phyloP scores from a whole-genome alignment of 1,140 invertebrate genomes.

The Drosophila burlai region DNA sequence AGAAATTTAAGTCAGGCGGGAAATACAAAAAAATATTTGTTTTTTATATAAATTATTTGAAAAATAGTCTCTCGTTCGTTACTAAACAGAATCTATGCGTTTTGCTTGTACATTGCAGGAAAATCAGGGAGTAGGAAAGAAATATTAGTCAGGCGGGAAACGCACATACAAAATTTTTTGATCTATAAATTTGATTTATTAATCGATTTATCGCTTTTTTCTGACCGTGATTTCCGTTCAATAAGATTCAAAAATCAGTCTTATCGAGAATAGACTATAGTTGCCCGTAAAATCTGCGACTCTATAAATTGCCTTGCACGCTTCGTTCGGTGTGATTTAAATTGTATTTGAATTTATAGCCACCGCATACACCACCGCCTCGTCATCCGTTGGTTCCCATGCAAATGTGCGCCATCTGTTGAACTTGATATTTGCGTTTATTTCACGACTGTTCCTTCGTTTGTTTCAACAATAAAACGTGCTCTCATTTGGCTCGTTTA shows the following conservation, averaged over 20 bases:
- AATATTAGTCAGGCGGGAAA: background rate
- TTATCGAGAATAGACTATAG: background rate
- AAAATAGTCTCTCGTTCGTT: background rate
- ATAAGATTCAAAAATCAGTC: accelerated
- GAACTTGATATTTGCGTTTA: constrained; percentile 56
- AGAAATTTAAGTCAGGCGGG: background rate
- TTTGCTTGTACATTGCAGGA: background rate
- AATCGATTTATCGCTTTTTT: background rate
- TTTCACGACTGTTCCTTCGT: constrained; percentile 2
- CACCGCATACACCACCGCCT: constrained; percentile 18
- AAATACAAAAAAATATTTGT: background rate
- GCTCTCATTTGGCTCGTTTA: constrained; percentile 16
- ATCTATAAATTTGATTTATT: background rate
- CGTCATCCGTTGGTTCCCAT: constrained; percentile 13
- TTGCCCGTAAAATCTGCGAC: constrained; percentile 3
- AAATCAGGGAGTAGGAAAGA: background rate
- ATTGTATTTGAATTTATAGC: constrained; percentile 55
- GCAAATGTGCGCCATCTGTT: constrained; percentile 70
- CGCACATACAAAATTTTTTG: too few species aligned
- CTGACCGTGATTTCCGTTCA: background rate
- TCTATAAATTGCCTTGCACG: constrained; percentile 8
- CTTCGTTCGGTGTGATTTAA: constrained; percentile 19
- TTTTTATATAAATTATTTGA: background rate
- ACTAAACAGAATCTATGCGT: background rate
- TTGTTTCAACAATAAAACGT: constrained; percentile 14